Conservation (phyloP, 2,888 invertebrate genomes). For the Metalampra italica region DNA sequence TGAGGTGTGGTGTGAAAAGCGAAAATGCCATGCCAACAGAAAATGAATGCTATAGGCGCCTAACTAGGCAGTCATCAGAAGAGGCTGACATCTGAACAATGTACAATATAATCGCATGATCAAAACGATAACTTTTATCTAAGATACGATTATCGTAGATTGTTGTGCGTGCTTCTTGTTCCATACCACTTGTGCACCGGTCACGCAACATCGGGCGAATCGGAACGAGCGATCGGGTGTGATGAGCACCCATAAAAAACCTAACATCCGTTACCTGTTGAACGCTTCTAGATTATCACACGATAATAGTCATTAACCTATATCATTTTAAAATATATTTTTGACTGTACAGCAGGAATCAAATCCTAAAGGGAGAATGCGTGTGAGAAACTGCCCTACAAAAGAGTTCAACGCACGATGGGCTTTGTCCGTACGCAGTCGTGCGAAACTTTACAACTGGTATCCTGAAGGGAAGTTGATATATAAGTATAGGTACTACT, state of each 20-base stretch:
- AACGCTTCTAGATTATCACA: conserved; percentile 24
- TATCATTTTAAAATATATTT: conserved; percentile 40
- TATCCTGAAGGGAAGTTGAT: conserved; percentile 1
- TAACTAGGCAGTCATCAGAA: too few species aligned
- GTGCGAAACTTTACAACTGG: conserved; percentile 44
- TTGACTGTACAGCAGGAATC: conserved; percentile 22
- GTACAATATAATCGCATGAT: background rate
- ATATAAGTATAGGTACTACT: too few species aligned
- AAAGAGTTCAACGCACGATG: conserved; percentile 77
- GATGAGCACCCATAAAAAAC: conserved; percentile 44
- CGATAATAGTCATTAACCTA: conserved; percentile 40
- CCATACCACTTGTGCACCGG: conserved; percentile 24
- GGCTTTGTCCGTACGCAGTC: conserved; percentile 56
- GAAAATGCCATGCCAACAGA: too few species aligned
- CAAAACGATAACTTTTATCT: background rate
- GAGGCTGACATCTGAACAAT: too few species aligned
- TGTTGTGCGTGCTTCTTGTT: conserved; percentile 28
- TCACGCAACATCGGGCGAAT: conserved; percentile 47
- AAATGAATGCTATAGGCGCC: too few species aligned
- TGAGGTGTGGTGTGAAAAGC: background rate
- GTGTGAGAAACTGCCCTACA: conserved; percentile 64
- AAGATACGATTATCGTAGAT: conserved; percentile 10
- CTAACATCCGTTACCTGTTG: conserved; percentile 46
- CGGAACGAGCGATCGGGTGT: conserved; percentile 30
- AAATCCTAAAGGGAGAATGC: conserved; percentile 27